These are phyloP conservation scores for Vidua chalybeata DNA, from an alignment of 2,113 vertebrate genomes.

Conservation along the genomic window DNA sequence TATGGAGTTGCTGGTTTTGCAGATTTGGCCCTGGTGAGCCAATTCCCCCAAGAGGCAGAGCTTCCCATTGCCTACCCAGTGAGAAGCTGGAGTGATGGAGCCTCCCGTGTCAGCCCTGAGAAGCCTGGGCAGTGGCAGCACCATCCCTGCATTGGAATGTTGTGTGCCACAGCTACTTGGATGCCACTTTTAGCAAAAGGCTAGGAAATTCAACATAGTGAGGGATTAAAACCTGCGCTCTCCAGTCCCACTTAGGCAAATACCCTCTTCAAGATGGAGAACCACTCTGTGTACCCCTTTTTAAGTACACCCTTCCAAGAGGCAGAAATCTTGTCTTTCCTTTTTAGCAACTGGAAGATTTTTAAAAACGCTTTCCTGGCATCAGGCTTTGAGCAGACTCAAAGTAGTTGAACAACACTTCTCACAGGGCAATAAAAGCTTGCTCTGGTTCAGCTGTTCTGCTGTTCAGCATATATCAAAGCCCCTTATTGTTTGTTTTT, in stretches of 20 bases:
- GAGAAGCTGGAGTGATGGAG: neutral
- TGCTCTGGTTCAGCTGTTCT: neutral
- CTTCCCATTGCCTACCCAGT: neutral
- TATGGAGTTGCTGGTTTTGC: neutral
- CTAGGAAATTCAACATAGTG: neutral
- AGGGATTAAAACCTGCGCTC: neutral
- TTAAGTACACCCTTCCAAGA: neutral
- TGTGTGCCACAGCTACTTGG: neutral
- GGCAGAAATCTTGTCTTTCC: neutral
- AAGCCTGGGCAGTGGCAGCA: neutral
- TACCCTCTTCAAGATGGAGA: neutral
- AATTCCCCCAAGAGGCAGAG: neutral
- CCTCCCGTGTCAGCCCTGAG: neutral
- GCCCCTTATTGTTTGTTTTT: neutral
- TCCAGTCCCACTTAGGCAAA: neutral
- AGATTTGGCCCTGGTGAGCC: neutral
- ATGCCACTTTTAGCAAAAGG: neutral
- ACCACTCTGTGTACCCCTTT: neutral
- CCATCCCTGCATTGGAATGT: accelerated
- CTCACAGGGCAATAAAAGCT: neutral
- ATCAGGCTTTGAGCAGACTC: neutral
- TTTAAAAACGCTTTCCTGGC: neutral
- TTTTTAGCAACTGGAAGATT: neutral
- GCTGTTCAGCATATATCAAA: neutral
- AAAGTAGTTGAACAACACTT: neutral